A percentile compares a stretch with the other conserved stretches of the same genome.
Evolutionary conservation across 2,888 invertebrate species (phyloP).

Genomic region (Rhamnusium bicolor): DNA sequence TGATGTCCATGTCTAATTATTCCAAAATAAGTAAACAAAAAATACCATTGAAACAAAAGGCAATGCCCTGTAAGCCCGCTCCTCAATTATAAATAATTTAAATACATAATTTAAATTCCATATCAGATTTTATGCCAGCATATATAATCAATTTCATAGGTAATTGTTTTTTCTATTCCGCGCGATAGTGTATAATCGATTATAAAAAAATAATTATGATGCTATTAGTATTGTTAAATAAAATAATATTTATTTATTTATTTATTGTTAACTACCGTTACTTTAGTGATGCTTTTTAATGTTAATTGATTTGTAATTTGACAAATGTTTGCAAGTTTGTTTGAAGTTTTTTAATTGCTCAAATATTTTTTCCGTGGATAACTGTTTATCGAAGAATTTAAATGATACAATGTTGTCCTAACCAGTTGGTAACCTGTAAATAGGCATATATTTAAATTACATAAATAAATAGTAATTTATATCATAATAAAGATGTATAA

Average conservation of each 20-base stretch:
- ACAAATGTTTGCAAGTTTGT: conserved; percentile 2
- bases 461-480: conserved; percentile 11
- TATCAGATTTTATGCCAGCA: neutral
- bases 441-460: neutral
- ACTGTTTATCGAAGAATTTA: conserved; percentile 1
- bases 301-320: too few species aligned
- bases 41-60: conserved; percentile 2
- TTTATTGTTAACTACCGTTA: conserved; percentile 14
- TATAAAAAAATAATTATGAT: neutral
- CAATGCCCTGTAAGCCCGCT: conserved; percentile 10
- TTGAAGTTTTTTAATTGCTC: neutral
- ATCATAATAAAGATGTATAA: too few species aligned
- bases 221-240: neutral
- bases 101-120: conserved; percentile 17
- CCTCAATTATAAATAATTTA: conserved; percentile 13
- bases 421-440: neutral
- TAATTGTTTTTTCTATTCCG: neutral
- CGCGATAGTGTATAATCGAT: neutral
- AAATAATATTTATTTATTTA: neutral
- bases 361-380: conserved; percentile 10
- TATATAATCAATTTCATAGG: neutral
- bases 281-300: neutral
- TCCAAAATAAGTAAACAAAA: neutral
- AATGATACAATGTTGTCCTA: neutral
- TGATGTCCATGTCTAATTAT: neutral